A percentile compares a stretch with the other conserved stretches of the same genome.
Conservation (phyloP, 2,797 vertebrate species). For the Cyprinodon diabolis region DNA sequence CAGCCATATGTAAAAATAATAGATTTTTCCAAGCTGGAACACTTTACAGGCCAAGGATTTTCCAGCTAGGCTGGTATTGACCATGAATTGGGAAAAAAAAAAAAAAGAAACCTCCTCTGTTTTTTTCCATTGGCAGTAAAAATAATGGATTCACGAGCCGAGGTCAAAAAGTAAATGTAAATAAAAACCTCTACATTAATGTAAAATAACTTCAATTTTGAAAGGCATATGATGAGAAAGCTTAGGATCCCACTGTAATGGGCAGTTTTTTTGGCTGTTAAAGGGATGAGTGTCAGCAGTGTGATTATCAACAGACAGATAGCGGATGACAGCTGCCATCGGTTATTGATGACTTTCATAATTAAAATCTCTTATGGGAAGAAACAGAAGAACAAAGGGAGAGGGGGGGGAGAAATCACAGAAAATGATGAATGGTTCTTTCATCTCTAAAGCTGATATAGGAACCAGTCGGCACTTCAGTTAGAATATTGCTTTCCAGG, state of each 20-base stretch:
- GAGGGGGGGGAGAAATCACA: conserved; percentile 63
- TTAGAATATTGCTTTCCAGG: conserved; percentile 63
- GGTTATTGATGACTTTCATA: conserved; percentile 85
- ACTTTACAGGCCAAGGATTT: conserved; percentile 25
- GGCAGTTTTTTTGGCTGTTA: conserved; percentile 45
- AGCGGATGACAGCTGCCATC: conserved; percentile 81
- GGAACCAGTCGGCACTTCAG: conserved; percentile 55
- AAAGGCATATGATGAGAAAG: conserved; percentile 22
- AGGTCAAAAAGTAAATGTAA: conserved; percentile 47
- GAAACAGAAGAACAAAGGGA: conserved; percentile 72
- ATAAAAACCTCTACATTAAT: conserved; percentile 37
- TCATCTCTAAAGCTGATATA: conserved; percentile 74
- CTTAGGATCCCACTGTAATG: conserved; percentile 20
- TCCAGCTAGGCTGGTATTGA: conserved; percentile 44
- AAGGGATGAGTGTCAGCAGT: conserved; percentile 57
- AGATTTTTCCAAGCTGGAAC: conserved; percentile 38
- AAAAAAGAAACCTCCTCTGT: conserved; percentile 19
- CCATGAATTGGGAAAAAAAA: conserved; percentile 4
- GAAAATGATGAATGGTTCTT: conserved; percentile 78
- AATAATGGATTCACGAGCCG: conserved; percentile 33
- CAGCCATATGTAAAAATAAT: conserved; percentile 38
- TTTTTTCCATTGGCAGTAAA: conserved; percentile 25
- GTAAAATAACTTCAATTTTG: conserved; percentile 33
- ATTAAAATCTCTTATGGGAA: conserved; percentile 80
- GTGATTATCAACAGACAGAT: conserved; percentile 79